Evolutionary conservation across 2,797 vertebrate genomes (phyloP).

Genomic region (Eulemur albifrons): DNA sequence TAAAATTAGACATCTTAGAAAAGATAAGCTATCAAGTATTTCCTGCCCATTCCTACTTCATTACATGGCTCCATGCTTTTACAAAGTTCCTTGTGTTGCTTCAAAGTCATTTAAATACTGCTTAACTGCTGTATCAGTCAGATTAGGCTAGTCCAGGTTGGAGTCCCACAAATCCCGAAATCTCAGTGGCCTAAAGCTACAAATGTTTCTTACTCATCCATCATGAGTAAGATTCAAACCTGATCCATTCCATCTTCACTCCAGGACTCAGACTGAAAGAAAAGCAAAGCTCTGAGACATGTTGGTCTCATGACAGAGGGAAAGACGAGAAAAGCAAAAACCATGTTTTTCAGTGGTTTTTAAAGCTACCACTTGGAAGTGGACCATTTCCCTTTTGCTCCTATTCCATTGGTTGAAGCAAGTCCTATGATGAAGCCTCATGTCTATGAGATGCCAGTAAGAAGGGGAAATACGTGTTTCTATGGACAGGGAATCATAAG

Average conservation of each 20-base stretch:
- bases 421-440: neutral
- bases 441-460: neutral
- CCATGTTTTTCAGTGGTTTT: neutral
- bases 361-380: neutral
- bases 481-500: neutral
- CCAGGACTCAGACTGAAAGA: neutral
- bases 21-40: neutral
- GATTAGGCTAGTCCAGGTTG: neutral
- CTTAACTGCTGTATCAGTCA: neutral
- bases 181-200: neutral
- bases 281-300: neutral
- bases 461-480: neutral
- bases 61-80: neutral
- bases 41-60: neutral
- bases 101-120: neutral
- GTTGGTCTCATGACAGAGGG: neutral
- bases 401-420: neutral
- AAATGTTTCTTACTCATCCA: neutral
- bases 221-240: neutral
- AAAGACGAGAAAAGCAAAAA: neutral
- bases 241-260: rapidly evolving
- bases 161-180: neutral
- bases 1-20: neutral
- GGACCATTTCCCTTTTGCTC: neutral
- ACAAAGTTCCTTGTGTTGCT: neutral